Evolutionary conservation across 2,888 invertebrate genomes (phyloP), one percentile per base, ranked within the genome.

Genomic region (Aphodius granarius): DNA sequence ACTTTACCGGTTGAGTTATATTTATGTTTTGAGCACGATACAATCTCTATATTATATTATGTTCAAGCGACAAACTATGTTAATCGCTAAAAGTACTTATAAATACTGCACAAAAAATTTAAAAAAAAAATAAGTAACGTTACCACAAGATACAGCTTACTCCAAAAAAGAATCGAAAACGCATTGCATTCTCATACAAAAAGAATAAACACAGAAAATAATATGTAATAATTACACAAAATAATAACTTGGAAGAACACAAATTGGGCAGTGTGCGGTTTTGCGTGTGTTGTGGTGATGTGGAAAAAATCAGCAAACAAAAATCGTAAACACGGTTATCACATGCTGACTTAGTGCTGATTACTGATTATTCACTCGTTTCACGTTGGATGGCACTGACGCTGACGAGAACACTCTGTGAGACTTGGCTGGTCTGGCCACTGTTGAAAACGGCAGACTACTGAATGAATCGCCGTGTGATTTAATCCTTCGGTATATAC

Each of bases 401-500:
- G 72, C 75, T n/a, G 72, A 75, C 75, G 72, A 43, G 43, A 1
- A 3, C 9, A 3, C 43, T 9, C 43, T 43, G 1, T 43, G 21
- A 43, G 9, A 9, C 43, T 43, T 43, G 43, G 13, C 6, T 43
- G 43, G 43, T 43, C 43, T 43, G 43, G 43, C 43, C 43, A 43
- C 43, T 43, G 43, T 43, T 43, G 43, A 68, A 76, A 77, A 76
- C 77, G 43, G 4, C 43, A 43, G 43, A 77, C 79, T 76, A 80
- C 80, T 80, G 80, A 80, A 80, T 80, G 80, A 80, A 80, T 75
- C 75, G 78, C 78, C 43, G 79, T 78, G 77, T 43, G 43, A 43
- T 77, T 78, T 80, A 80, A 80, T 80, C 79, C 80, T 78, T 76
- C 79, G 75, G 79, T 80, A 78, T 80, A 80, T 78, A 79, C 77